Evolutionary conservation across 2,888 invertebrate species (phyloP), one percentile per base, ranked within the genome.

Genomic region (Hyalella azteca): DNA sequence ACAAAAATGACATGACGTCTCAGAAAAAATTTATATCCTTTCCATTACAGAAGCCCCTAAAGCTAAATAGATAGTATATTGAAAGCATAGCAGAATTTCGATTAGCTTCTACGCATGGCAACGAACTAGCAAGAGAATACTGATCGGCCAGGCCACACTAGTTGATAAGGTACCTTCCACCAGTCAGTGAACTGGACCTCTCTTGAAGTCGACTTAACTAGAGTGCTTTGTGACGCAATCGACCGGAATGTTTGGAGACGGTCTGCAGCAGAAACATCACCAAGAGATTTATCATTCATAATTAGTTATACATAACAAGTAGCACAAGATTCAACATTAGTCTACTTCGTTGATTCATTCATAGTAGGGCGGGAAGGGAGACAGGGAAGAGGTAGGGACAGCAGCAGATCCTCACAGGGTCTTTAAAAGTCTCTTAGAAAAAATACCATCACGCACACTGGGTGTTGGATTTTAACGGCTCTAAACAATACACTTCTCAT

Each of bases 311-410:
- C 49, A 73, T 36, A 50, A 82, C 78, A 78, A 82, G 77, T 48
- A 77, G 54, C 79, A 79, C 75, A 78, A 78, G 48, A 45, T 45
- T 75, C 48, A 75, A 75, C 48, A 81, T 79, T 80, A 82, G 66
- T 59, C 82, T 82, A 82, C 73, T 82, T 82, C 82, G 82, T 82
- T 82, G 82, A 81, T 82, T 79, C 77, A 78, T 80, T 77, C 80
- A 78, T 76, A 82, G 82, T 76, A 77, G 82, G 79, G 78, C 66
- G 19, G 39, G 66, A 29, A 36, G 39, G 36, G 66, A 66, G 66
- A 36, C 9, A 11, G 45, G 66, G 39, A 36, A 66, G 36, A 36
- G 66, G 36, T 59, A 22, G 66, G 66, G 66, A 66, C 66, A 66
- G 66, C 66, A 39, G 66, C 66, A 36, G 66, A 66, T 41, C 75